These are phyloP conservation scores for Microctonus aethiopoides DNA, from an alignment of 2,888 invertebrate genomes.

Conservation along the genomic window DNA sequence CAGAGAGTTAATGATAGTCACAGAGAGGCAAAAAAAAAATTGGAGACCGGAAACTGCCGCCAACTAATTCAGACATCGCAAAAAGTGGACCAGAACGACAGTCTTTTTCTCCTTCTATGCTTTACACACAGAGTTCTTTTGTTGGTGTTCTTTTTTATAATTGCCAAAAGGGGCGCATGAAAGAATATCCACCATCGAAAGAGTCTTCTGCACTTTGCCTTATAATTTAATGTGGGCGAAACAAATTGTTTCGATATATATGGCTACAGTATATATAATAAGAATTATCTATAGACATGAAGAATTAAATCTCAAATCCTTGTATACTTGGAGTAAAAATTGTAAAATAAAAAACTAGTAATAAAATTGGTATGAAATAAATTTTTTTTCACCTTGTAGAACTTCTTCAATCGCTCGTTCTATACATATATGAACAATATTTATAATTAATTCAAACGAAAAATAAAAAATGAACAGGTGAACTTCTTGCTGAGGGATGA, in stretches of 20 bases:
- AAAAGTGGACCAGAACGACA: slow-evolving; percentile 51
- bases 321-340: no score
- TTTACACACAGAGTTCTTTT: not conserved
- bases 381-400: not conserved
- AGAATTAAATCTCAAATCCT: no score
- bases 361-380: no score
- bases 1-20: slow-evolving; percentile 51
- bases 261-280: no score
- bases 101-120: slow-evolving; percentile 7
- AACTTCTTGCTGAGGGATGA: not conserved
- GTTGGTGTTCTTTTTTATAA: not conserved
- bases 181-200: not conserved
- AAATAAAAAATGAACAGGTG: not conserved
- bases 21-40: slow-evolving; percentile 12
- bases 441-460: not conserved
- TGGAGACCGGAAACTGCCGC: slow-evolving; percentile 57
- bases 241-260: not conserved
- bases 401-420: not conserved
- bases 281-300: no score
- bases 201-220: not conserved
- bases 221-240: not conserved
- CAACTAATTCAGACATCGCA: slow-evolving; percentile 58
- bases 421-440: not conserved
- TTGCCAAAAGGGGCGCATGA: not conserved
- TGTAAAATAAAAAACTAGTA: no score